A percentile compares a stretch with the other conserved stretches of the same genome.
Conservation (phyloP, 2,113 vertebrate genomes). For the Ictalurus punctatus region DNA sequence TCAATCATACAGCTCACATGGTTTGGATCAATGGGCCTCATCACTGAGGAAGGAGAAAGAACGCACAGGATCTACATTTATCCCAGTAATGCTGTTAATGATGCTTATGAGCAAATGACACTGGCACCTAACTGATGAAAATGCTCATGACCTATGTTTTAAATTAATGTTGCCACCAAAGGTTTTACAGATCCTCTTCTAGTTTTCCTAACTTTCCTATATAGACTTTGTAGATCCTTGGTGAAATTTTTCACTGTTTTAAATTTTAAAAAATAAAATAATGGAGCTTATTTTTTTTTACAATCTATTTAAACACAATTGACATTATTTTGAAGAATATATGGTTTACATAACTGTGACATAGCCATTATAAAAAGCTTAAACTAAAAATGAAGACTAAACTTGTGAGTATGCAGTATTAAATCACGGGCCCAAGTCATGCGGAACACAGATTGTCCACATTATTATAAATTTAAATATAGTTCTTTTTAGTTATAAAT, state of each 20-base stretch:
- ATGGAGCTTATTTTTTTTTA: not conserved
- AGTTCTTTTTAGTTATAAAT: not conserved
- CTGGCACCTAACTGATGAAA: not conserved
- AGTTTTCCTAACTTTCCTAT: not conserved
- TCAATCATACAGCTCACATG: slow-evolving; percentile 70
- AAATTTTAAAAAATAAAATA: not conserved
- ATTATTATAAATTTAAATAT: not conserved
- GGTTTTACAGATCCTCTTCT: not conserved
- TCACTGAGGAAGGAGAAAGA: slow-evolving; percentile 61
- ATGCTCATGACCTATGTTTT: slow-evolving; percentile 4
- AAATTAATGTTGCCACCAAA: not conserved
- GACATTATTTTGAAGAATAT: not conserved
- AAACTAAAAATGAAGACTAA: not conserved
- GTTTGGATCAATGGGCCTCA: slow-evolving; percentile 68
- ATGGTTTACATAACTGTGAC: not conserved
- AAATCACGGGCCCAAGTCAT: not conserved
- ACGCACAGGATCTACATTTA: slow-evolving; percentile 40
- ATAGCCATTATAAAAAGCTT: not conserved
- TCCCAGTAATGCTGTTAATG: slow-evolving; percentile 11
- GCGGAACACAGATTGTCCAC: not conserved
- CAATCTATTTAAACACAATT: not conserved
- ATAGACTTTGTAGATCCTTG: not conserved
- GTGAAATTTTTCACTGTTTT: not conserved
- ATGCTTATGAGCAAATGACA: not conserved
- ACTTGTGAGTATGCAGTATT: not conserved